A percentile compares a stretch with the other conserved stretches of the same genome.
These are phyloP conservation scores for Cladopsammia gracilis DNA, from an alignment of 64 coral and sea anemone genomes.

Conservation along the genomic window DNA sequence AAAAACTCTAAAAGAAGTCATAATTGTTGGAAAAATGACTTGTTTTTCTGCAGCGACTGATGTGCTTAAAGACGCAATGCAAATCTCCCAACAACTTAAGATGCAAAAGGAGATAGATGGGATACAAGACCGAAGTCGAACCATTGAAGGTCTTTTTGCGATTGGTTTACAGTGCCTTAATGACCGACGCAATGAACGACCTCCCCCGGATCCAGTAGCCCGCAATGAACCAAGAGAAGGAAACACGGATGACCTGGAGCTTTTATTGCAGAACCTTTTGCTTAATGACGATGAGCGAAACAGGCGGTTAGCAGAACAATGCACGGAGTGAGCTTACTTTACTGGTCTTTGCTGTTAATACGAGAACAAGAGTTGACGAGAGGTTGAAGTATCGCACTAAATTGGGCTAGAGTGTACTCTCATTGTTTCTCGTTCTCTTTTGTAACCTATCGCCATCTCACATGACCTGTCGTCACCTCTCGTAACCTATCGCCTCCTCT, in stretches of 20 bases:
- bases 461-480: too few relatives aligned
- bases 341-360: too few relatives aligned
- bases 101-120: constrained; percentile 50
- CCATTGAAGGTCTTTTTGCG: not conserved
- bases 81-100: not conserved
- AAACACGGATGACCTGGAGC: not conserved
- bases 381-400: too few relatives aligned
- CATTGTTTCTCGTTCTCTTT: too few relatives aligned
- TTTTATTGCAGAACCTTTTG: not conserved
- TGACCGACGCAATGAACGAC: not conserved
- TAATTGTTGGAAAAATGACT: too few relatives aligned
- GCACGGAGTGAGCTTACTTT: too few relatives aligned
- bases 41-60: not conserved
- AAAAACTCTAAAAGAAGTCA: too few relatives aligned
- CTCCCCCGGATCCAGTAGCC: not conserved
- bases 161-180: not conserved
- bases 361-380: too few relatives aligned
- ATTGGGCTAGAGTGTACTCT: too few relatives aligned
- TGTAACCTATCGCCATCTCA: too few relatives aligned
- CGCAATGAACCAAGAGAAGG: not conserved
- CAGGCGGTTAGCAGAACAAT: not conserved
- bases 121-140: constrained; percentile 28
- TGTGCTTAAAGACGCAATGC: constrained; percentile 2
- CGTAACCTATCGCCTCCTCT: too few relatives aligned
- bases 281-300: not conserved